phyloP scores from a whole-genome alignment of 2,113 vertebrate genomes.

The Scomber colias region DNA sequence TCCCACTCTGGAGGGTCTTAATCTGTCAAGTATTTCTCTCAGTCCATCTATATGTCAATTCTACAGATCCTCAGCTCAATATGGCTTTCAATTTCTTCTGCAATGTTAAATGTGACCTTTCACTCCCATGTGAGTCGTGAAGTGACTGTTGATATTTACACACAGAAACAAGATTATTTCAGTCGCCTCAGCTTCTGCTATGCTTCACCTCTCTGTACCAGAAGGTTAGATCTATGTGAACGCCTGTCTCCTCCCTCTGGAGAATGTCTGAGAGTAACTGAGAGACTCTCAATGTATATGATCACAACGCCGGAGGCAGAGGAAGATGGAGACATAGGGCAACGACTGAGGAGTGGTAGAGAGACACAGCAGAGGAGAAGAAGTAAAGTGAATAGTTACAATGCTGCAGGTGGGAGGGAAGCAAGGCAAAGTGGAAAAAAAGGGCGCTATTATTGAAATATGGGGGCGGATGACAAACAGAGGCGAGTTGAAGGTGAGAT shows the following conservation, averaged over 20 bases:
- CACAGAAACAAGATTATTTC: slow-evolving; percentile 6
- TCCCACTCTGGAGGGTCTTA: slow-evolving; percentile 24
- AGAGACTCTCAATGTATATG: not conserved
- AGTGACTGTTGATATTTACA: slow-evolving; percentile 40
- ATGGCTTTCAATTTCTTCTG: not conserved
- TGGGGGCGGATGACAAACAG: not conserved
- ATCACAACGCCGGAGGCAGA: slow-evolving; percentile 5
- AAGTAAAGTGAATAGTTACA: not conserved
- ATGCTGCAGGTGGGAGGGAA: not conserved
- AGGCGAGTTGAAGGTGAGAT: not conserved
- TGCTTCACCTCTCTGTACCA: slow-evolving; percentile 5
- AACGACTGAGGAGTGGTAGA: not conserved
- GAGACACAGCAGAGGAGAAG: not conserved
- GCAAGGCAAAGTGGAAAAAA: not conserved
- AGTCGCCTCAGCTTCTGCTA: slow-evolving; percentile 1
- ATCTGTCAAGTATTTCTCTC: slow-evolving; percentile 12
- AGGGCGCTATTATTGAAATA: not conserved
- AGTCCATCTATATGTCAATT: slow-evolving; percentile 2
- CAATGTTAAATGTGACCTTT: slow-evolving; percentile 27
- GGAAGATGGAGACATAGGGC: not conserved
- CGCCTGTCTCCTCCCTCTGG: not conserved
- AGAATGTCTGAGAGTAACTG: not conserved
- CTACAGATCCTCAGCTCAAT: slow-evolving; percentile 18
- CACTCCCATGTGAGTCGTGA: slow-evolving; percentile 2
- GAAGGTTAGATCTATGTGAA: not conserved